Evolutionary conservation across 2,888 invertebrate genomes (phyloP).

Genomic region (Stomorhina lunata): DNA sequence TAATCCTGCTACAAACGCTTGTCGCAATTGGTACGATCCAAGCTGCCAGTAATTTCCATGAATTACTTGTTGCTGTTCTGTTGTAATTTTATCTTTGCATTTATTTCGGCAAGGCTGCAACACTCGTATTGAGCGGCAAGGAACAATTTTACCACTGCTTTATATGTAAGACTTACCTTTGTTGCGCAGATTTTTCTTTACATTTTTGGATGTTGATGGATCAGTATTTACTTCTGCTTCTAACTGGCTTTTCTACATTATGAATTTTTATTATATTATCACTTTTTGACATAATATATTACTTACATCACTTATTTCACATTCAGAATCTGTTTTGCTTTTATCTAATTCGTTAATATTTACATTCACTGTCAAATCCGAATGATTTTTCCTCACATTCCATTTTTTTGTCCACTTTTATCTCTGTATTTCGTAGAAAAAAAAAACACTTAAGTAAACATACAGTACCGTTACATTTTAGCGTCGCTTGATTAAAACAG

Average conservation of each 20-base stretch:
- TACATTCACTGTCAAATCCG: slow-evolving; percentile 3
- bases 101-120: slow-evolving; percentile 64
- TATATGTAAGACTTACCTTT: slow-evolving; percentile 60
- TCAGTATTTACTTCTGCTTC: not conserved
- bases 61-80: slow-evolving; percentile 58
- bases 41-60: slow-evolving; percentile 12
- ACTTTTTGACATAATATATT: not conserved
- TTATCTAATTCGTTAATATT: not conserved
- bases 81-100: slow-evolving; percentile 60
- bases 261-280: not conserved
- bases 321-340: slow-evolving; percentile 4
- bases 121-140: slow-evolving; percentile 54
- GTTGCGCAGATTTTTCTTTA: slow-evolving; percentile 80
- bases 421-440: not conserved
- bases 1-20: slow-evolving; percentile 9
- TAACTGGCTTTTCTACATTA: not conserved
- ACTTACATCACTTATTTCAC: slow-evolving; percentile 8
- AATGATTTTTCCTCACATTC: not conserved
- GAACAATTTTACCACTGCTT: slow-evolving; percentile 57
- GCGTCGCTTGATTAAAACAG: not conserved
- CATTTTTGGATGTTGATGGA: not conserved
- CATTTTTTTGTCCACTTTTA: not conserved
- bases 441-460: slow-evolving; percentile 26
- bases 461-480: slow-evolving; percentile 20
- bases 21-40: slow-evolving; percentile 11